phyloP scores from a whole-genome alignment of 1,140 invertebrate species.

The Bombyx mandarina region DNA sequence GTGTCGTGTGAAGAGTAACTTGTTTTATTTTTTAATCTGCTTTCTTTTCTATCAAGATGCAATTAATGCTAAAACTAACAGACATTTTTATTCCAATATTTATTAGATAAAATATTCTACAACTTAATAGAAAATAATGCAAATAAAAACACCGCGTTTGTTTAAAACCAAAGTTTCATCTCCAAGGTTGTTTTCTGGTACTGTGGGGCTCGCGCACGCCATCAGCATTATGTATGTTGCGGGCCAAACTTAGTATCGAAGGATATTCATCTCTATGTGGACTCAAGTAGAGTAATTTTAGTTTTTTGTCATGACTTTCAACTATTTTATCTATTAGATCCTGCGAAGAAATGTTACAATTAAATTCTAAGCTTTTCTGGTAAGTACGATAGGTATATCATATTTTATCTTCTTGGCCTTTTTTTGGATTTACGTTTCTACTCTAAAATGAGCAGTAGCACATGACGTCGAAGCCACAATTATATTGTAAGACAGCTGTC shows the following conservation, averaged over 20 bases:
- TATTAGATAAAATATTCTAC: constrained; percentile 4
- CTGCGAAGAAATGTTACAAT: constrained; percentile 20
- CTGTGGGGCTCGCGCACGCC: not conserved
- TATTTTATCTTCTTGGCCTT: not conserved
- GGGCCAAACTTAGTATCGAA: constrained; percentile 28
- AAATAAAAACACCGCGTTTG: not conserved
- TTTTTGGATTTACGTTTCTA: too few species aligned
- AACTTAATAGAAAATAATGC: constrained; percentile 8
- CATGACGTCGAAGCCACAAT: too few species aligned
- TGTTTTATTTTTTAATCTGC: constrained; percentile 1
- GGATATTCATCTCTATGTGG: constrained; percentile 16
- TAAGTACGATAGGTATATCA: not conserved
- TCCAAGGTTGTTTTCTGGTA: constrained; percentile 27
- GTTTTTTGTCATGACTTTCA: constrained; percentile 26
- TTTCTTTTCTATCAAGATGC: too few species aligned
- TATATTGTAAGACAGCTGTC: too few species aligned
- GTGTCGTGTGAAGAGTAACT: constrained; percentile 52
- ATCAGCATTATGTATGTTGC: constrained; percentile 1
- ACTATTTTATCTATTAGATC: constrained; percentile 39
- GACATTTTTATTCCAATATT: too few species aligned
- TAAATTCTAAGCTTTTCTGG: not conserved
- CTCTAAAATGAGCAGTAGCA: too few species aligned
- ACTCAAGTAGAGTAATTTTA: constrained; percentile 24
- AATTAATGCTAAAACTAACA: too few species aligned
- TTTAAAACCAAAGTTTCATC: constrained; percentile 15